These are phyloP conservation scores for Gibbula magus DNA, from an alignment of 2,888 invertebrate genomes.

Conservation along the genomic window DNA sequence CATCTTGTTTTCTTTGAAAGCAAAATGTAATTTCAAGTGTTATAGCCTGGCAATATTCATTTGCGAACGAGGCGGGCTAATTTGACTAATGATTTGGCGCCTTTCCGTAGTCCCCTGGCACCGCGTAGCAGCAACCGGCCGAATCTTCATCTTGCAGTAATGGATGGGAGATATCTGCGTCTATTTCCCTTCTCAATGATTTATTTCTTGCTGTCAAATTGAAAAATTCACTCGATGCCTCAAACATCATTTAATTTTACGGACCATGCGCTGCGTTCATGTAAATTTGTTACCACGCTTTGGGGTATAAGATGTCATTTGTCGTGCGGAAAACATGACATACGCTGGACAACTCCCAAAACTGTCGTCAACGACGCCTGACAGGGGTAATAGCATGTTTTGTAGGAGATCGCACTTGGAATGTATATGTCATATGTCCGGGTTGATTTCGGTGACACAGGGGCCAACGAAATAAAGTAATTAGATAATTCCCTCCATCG, in stretches of 20 bases:
- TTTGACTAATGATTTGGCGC: conserved; percentile 28
- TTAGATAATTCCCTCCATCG: background rate
- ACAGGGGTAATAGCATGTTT: too few relatives aligned
- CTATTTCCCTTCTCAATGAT: conserved; percentile 24
- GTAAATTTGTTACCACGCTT: background rate
- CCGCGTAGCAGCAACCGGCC: background rate
- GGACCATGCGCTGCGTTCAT: conserved; percentile 9
- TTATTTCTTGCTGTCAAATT: conserved; percentile 19
- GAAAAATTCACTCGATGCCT: conserved; percentile 14
- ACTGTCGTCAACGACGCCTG: background rate
- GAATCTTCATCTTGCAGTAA: background rate
- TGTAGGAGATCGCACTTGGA: too few relatives aligned
- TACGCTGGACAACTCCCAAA: background rate
- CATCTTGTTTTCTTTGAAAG: conserved; percentile 28
- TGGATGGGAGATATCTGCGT: conserved; percentile 14
- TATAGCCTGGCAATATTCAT: conserved; percentile 20
- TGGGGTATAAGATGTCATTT: background rate
- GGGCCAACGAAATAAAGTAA: conserved; percentile 17
- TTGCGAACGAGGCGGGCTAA: conserved; percentile 26
- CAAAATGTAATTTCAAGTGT: conserved; percentile 30
- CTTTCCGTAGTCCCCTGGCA: background rate
- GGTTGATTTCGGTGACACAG: background rate
- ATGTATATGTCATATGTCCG: too few relatives aligned
- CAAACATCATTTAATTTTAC: conserved; percentile 27
- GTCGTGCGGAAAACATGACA: background rate